Conservation (phyloP, 2,797 vertebrate species). For the Anisognathus igniventris region DNA sequence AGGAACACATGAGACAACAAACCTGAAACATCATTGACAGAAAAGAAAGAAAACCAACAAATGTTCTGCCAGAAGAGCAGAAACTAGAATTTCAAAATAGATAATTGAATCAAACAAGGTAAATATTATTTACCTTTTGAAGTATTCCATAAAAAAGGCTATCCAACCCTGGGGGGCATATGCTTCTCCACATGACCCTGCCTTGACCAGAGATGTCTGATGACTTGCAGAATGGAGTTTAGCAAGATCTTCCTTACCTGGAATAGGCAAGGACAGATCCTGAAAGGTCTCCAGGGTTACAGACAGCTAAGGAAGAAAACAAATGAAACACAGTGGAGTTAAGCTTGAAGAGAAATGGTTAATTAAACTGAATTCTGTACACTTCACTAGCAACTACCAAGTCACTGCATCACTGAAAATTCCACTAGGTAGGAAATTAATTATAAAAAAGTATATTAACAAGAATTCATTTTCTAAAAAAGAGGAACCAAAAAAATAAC, state of each 20-base stretch:
- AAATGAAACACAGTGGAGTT: constrained; percentile 4
- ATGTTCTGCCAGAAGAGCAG: constrained; percentile 73
- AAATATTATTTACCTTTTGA: constrained; percentile 85
- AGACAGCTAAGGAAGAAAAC: constrained; percentile 82
- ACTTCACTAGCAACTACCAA: not conserved
- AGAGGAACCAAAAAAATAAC: not conserved
- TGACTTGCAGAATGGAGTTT: constrained; percentile 95
- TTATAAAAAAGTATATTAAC: not conserved
- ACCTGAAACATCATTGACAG: constrained; percentile 78
- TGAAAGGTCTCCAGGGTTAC: constrained; percentile 98
- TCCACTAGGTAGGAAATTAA: not conserved
- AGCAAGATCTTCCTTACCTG: constrained; percentile 97
- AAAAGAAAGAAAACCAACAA: constrained; percentile 69
- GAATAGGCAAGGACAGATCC: constrained; percentile 97
- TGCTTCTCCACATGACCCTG: constrained; percentile 93
- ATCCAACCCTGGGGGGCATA: constrained; percentile 98
- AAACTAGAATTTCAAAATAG: constrained; percentile 51
- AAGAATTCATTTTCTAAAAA: not conserved
- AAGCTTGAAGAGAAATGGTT: not conserved
- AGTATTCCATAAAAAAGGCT: constrained; percentile 95
- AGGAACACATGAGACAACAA: constrained; percentile 79
- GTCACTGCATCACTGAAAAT: not conserved
- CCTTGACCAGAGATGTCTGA: constrained; percentile 92
- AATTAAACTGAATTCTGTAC: not conserved
- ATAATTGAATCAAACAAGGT: not conserved